Evolutionary conservation across 2,113 vertebrate species (phyloP).

Genomic region (Gnathonemus longibarbis): DNA sequence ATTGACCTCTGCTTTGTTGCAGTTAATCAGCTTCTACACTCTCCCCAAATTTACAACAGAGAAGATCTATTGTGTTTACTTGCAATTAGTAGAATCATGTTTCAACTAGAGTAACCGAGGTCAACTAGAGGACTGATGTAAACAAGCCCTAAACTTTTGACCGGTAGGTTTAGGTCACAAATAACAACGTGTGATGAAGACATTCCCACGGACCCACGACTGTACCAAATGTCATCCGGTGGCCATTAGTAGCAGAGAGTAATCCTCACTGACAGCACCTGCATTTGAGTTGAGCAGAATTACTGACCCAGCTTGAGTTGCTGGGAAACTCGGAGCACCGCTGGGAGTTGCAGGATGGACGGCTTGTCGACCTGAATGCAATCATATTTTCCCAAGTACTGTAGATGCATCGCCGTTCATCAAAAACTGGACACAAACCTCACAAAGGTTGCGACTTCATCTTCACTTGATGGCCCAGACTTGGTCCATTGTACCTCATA

Average conservation of each 20-base stretch:
- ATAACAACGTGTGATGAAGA: neutral
- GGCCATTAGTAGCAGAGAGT: neutral
- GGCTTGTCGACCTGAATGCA: neutral
- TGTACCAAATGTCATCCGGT: neutral
- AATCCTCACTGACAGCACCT: neutral
- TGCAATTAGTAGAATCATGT: neutral
- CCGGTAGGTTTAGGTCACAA: neutral
- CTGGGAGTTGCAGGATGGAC: neutral
- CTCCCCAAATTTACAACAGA: neutral
- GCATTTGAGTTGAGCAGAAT: neutral
- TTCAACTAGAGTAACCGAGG: neutral
- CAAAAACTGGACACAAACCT: neutral
- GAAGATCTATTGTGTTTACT: neutral
- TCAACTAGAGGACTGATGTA: neutral
- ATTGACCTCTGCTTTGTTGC: neutral
- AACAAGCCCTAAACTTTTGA: neutral
- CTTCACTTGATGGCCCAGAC: neutral
- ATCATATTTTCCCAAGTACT: neutral
- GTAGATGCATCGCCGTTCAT: neutral
- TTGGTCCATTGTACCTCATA: neutral
- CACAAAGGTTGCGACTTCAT: neutral
- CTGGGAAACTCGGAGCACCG: neutral
- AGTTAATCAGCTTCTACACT: neutral
- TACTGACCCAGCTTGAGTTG: neutral
- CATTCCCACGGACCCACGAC: neutral